Evolutionary conservation across 35 echinoderm and acorn worm genomes (phyloP).

Genomic region (Apostichopus californicus): DNA sequence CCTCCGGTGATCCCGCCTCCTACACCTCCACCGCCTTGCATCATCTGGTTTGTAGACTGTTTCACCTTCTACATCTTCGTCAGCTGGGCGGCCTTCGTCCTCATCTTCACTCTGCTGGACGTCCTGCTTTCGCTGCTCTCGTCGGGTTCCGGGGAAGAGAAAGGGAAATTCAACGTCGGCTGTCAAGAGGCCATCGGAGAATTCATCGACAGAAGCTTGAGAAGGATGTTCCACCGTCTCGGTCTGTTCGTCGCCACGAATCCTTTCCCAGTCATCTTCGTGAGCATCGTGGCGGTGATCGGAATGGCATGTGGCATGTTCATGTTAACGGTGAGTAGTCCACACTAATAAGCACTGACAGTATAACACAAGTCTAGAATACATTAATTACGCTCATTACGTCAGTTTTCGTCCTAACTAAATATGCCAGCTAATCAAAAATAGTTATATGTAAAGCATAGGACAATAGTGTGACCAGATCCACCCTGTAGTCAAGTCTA

Average conservation of each 20-base stretch:
- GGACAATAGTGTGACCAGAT: no score
- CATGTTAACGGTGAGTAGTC: slow-evolving; percentile 58
- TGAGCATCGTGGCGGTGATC: slow-evolving; percentile 56
- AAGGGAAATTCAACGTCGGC: slow-evolving; percentile 46
- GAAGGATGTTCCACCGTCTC: slow-evolving; percentile 61
- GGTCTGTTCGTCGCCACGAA: slow-evolving; percentile 65
- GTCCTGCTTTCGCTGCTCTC: background rate
- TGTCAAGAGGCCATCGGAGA: slow-evolving; percentile 69
- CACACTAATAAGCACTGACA: background rate
- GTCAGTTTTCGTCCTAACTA: no score
- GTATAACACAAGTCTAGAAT: no score
- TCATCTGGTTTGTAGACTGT: slow-evolving; percentile 65
- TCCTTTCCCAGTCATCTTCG: slow-evolving; percentile 69
- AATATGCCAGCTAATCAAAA: no score
- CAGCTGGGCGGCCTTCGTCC: slow-evolving; percentile 55
- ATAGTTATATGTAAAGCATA: no score
- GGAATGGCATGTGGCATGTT: slow-evolving; percentile 53
- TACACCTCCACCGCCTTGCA: slow-evolving; percentile 44
- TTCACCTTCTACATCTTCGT: slow-evolving; percentile 56
- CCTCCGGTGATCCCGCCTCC: slow-evolving; percentile 75
- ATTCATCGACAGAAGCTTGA: slow-evolving; percentile 52
- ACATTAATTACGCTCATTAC: no score
- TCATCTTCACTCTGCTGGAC: slow-evolving; percentile 56
- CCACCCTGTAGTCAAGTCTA: no score
- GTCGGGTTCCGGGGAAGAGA: background rate